These are phyloP conservation scores for Momotus momota DNA, from an alignment of 2,797 vertebrate genomes.

Conservation along the genomic window DNA sequence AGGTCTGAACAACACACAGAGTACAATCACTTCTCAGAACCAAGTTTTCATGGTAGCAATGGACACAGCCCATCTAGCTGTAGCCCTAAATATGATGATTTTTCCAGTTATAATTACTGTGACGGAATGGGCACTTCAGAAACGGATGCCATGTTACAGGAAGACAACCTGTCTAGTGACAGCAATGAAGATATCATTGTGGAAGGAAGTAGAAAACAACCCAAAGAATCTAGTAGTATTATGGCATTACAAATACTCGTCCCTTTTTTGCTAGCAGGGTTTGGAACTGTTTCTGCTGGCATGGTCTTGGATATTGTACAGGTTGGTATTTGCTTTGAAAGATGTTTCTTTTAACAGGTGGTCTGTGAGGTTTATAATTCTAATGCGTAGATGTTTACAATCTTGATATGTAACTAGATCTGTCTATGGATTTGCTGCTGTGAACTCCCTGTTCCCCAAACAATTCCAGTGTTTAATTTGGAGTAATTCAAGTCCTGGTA, in stretches of 20 bases:
- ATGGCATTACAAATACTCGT: constrained; percentile 94
- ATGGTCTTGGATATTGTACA: constrained; percentile 98
- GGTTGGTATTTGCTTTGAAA: constrained; percentile 79
- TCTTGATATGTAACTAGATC: neutral
- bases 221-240: constrained; percentile 90
- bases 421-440: neutral
- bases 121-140: constrained; percentile 84
- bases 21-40: constrained; percentile 79
- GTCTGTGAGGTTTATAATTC: neutral
- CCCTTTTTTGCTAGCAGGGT: constrained; percentile 94
- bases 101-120: constrained; percentile 78
- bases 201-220: constrained; percentile 81
- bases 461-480: neutral
- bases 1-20: constrained; percentile 75
- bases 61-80: constrained; percentile 70
- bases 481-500: neutral
- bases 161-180: constrained; percentile 80
- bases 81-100: constrained; percentile 79
- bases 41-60: constrained; percentile 72
- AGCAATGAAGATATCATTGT: constrained; percentile 78
- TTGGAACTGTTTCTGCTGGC: constrained; percentile 95
- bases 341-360: neutral
- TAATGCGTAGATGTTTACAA: neutral
- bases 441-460: neutral
- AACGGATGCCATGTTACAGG: constrained; percentile 88